Conservation (phyloP, 1,140 invertebrate genomes). For the Yoshiicerus persimilis region DNA sequence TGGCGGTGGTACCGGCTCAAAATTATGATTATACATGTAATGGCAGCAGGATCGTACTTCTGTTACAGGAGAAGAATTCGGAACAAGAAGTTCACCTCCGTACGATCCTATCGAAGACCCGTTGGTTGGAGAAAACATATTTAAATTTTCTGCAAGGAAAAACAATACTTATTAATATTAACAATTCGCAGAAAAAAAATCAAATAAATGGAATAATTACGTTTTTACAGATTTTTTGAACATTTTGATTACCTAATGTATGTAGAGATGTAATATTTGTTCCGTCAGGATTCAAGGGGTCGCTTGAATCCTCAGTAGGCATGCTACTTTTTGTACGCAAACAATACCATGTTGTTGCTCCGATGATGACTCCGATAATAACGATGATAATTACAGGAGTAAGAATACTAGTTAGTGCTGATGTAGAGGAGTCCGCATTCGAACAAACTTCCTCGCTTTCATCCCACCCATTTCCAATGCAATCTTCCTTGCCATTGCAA, state of each 20-base stretch:
- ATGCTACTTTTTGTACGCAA: not conserved
- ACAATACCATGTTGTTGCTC: not conserved
- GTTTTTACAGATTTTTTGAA: not conserved
- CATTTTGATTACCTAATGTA: constrained; percentile 12
- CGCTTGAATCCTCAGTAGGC: constrained; percentile 35
- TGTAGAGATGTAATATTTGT: constrained; percentile 31
- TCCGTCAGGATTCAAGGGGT: constrained; percentile 39
- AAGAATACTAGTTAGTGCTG: constrained; percentile 21
- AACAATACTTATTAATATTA: too few relatives aligned
- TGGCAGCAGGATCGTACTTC: constrained; percentile 38
- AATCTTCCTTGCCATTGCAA: constrained; percentile 32
- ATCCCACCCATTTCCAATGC: constrained; percentile 3
- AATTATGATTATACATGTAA: constrained; percentile 65
- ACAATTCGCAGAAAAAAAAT: not conserved
- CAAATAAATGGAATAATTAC: too few relatives aligned
- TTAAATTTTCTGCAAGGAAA: not conserved
- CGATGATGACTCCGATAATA: not conserved
- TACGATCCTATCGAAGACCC: constrained; percentile 40
- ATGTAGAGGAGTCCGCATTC: not conserved
- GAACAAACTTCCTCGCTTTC: constrained; percentile 29
- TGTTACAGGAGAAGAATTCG: constrained; percentile 35
- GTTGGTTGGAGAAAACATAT: constrained; percentile 14
- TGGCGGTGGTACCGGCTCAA: constrained; percentile 84
- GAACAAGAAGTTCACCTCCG: constrained; percentile 41
- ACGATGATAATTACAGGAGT: constrained; percentile 5